Conservation (phyloP, 2,113 vertebrate species). For the Petaurus breviceps region DNA sequence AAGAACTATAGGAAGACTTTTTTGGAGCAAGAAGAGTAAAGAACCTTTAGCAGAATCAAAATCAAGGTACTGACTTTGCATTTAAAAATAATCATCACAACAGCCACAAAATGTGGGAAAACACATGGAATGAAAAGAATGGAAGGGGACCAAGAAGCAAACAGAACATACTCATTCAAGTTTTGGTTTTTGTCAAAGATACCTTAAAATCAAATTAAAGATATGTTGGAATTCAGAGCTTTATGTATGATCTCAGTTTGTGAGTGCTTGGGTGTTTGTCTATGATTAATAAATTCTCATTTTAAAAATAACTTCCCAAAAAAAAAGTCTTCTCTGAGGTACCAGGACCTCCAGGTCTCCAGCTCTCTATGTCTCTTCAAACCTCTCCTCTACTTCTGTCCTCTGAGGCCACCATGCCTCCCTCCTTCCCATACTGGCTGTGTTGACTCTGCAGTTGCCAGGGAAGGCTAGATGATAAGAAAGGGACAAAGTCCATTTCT, state of each 20-base stretch:
- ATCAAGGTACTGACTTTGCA: background rate
- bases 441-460: constrained; percentile 73
- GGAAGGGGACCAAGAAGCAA: background rate
- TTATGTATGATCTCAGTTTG: background rate
- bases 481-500: constrained; percentile 80
- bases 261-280: background rate
- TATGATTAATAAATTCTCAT: background rate
- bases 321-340: background rate
- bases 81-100: background rate
- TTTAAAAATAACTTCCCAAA: background rate
- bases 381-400: background rate
- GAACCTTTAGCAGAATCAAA: no score
- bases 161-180: background rate
- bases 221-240: background rate
- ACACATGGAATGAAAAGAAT: background rate
- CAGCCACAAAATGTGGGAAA: background rate
- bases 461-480: constrained; percentile 69
- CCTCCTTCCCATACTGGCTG: background rate
- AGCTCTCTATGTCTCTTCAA: background rate
- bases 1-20: background rate
- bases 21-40: background rate
- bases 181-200: background rate
- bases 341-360: no score
- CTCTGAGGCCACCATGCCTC: background rate
- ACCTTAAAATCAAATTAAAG: background rate